Evolutionary conservation across 2,797 vertebrate genomes (phyloP), one percentile per base, ranked within the genome.

Genomic region (Tinamus major): DNA sequence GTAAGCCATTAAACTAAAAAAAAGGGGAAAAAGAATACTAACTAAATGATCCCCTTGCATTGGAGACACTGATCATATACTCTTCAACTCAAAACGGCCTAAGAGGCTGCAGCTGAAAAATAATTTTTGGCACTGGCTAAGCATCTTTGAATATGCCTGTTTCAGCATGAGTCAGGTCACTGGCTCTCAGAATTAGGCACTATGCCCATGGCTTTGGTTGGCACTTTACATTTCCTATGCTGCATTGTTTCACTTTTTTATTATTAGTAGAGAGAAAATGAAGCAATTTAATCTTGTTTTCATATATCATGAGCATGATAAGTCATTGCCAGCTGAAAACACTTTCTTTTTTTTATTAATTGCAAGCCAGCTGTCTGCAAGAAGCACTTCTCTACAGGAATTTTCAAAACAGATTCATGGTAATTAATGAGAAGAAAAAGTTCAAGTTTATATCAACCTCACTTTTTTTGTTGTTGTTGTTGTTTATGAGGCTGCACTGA

Each of bases 281-380:
- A 42, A 79, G 55, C 16, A 70, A 76, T 94, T 94, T 82, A 94
- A 96, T 33, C 67, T 87, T 79, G 51, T 91, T 93, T 82, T 80
- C 53, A 61, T 74, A 13, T 59, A 82, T 79, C 67, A 79, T 15
- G 27, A 65, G 26, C 6, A 4, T 29, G 48, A 78, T 83, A 94
- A 68, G 27, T 15, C 46, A 83, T 2, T 78, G 77, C 68, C 68
- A 94, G 79, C 35, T 78, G 80, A 95, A 96, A 85, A 87, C 48
- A 62, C 59, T 91, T 87, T 49, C 35, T 27, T 71, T 91, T 87
- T 86, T 87, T 85, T 79, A 85, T 85, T 96, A 77, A 95, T 82
- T 82, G 82, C 78, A 90, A 95, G 75, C 59, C 90, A 95, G 79
- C 78, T 93, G 87, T 79, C 93, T 63, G 59, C 48, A 79, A 93